phyloP scores from a whole-genome alignment of 37 sponge, comb jelly and placozoan species.

The Chondrilla cf. caribensis region DNA sequence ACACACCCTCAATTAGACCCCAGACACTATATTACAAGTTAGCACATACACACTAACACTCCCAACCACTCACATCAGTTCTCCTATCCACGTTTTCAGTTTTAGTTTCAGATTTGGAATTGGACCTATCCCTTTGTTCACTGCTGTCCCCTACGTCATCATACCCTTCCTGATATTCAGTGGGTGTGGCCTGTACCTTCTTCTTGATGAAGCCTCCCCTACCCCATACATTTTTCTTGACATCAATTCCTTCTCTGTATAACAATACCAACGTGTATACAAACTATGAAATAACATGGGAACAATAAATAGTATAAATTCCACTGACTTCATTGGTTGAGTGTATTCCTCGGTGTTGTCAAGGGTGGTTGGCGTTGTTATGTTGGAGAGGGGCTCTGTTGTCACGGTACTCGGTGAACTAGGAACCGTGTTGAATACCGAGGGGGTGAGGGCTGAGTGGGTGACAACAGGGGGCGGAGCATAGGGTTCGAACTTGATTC shows the following conservation, averaged over 20 bases:
- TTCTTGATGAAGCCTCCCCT: conserved; percentile 6
- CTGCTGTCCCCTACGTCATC: no score
- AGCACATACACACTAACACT: no score
- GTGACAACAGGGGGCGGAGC: conserved; percentile 34
- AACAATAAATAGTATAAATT: no score
- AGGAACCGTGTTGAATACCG: neutral
- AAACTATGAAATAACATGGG: no score
- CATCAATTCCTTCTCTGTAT: conserved; percentile 1
- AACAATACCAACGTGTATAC: neutral
- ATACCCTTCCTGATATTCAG: neutral
- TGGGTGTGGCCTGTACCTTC: neutral
- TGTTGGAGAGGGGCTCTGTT: no score
- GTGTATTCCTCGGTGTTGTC: no score
- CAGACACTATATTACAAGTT: no score
- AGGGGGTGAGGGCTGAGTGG: neutral
- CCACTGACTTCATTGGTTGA: no score
- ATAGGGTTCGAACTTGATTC: conserved; percentile 31
- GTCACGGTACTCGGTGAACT: neutral
- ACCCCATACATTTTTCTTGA: conserved; percentile 12
- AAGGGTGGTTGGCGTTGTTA: no score
- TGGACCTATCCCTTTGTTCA: neutral
- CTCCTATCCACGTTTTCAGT: neutral
- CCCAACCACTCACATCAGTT: neutral
- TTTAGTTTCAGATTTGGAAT: neutral
- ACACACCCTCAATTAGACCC: no score